Conservation (phyloP, 2,113 vertebrate genomes). For the Rana temporaria region DNA sequence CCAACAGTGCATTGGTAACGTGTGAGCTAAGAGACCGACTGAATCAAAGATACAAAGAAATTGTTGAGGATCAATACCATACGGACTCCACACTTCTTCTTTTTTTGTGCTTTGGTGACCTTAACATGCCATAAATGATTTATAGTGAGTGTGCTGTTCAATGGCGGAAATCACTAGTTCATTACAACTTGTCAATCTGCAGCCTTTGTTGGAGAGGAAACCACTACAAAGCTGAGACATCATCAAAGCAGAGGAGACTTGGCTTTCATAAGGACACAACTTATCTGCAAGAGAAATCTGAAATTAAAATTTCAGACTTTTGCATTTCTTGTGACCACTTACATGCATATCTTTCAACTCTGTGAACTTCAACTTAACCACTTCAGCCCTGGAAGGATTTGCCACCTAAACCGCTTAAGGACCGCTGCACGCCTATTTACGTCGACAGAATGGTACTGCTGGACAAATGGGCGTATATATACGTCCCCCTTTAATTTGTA, state of each 20-base stretch:
- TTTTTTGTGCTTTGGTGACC: slow-evolving; percentile 1
- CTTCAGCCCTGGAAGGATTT: too few relatives aligned
- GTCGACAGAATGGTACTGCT: too few relatives aligned
- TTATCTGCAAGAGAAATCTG: slow-evolving; percentile 1
- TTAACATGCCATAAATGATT: slow-evolving; percentile 19
- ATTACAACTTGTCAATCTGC: not conserved
- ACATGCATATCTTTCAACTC: too few relatives aligned
- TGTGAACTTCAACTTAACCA: too few relatives aligned
- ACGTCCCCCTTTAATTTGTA: too few relatives aligned
- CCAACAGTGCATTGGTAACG: not conserved
- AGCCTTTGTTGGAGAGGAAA: not conserved
- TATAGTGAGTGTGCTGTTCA: not conserved
- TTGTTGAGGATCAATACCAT: not conserved
- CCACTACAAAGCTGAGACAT: slow-evolving; percentile 15
- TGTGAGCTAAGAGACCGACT: not conserved
- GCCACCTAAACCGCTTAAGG: too few relatives aligned
- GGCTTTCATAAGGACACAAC: not conserved
- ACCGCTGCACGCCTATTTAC: too few relatives aligned
- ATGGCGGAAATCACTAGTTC: slow-evolving; percentile 40
- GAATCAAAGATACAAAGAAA: slow-evolving; percentile 1
- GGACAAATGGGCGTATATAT: too few relatives aligned
- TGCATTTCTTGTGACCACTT: too few relatives aligned
- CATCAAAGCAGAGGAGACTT: not conserved
- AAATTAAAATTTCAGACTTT: not conserved
- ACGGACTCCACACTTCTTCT: not conserved